Conservation (phyloP, 2,113 vertebrate genomes). For the Quiscalus mexicanus region DNA sequence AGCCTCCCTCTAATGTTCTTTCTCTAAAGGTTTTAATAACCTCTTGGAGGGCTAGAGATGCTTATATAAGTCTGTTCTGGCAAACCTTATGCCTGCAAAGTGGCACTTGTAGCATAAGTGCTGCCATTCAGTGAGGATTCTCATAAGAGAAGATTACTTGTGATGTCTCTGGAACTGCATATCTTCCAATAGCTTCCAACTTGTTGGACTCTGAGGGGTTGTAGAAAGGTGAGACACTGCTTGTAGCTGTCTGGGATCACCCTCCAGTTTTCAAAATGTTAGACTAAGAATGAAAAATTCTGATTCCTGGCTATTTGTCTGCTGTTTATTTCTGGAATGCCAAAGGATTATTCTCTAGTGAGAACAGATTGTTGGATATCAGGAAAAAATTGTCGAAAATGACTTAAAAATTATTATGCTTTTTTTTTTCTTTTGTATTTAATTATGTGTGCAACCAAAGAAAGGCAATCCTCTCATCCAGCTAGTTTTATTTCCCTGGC, state of each 20-base stretch:
- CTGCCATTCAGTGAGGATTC: background rate
- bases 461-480: background rate
- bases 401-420: background rate
- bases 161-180: accelerated
- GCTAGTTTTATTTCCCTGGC: conserved; percentile 16
- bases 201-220: background rate
- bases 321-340: background rate
- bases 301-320: background rate
- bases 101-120: background rate
- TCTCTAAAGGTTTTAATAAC: background rate
- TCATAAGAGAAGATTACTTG: background rate
- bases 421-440: background rate
- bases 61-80: background rate
- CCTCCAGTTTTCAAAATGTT: background rate
- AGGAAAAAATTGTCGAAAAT: background rate
- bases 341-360: background rate
- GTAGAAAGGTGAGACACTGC: background rate
- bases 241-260: background rate
- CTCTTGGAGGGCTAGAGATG: background rate
- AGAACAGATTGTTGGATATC: background rate
- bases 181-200: background rate
- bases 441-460: background rate
- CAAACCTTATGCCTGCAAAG: background rate
- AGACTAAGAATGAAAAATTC: background rate
- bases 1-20: background rate